Evolutionary conservation across 2,113 vertebrate species (phyloP), one percentile per base, ranked within the genome.

Genomic region (Salvelinus alpinus): DNA sequence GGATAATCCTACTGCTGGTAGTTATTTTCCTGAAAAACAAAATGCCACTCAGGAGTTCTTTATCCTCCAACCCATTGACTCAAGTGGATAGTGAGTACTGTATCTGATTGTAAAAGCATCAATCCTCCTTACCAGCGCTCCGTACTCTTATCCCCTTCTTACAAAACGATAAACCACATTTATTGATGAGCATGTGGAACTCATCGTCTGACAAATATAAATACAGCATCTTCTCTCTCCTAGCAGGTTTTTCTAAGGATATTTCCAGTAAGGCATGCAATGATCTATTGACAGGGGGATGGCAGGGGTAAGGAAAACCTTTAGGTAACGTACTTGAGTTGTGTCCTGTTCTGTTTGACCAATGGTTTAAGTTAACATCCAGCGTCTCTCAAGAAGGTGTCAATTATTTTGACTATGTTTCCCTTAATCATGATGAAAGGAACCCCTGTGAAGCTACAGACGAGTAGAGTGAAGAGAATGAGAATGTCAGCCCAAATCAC

Each of bases 341-440:
- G 5, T 62, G 16, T 22, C 59, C 5, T 1, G 20, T 62, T 62
- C n/a, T 24, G 59, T 62, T 62, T 62, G 59, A 62, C n/a, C 59
- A 62, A n/a, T 62, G n/a, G 20, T 57, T 57, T 57, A 22, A 65
- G 51, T 74, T 51, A 51, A 14, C 72, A 38, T 67, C 64, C 54
- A n/a, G 34, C 38, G 54, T 34, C 16, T 29, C 25, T 22, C 22
- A 48, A 74, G n/a, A 76, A 82, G 68, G 64, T 74, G 73, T 68
- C 31, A 76, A 27, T 71, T 59, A n/a, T 34, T 75, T 77, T 75
- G 71, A 70, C 71, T 78, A 31, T 71, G 31, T 72, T 84, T 82
- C 64, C 64, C 82, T 82, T 87, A 78, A 85, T 83, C 80, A 78
- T 59, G 82, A 84, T 87, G 74, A 81, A 83, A 84, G 73, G 62